These are phyloP conservation scores for Achatina immaculata DNA, from an alignment of 1,140 invertebrate species.

Conservation along the genomic window DNA sequence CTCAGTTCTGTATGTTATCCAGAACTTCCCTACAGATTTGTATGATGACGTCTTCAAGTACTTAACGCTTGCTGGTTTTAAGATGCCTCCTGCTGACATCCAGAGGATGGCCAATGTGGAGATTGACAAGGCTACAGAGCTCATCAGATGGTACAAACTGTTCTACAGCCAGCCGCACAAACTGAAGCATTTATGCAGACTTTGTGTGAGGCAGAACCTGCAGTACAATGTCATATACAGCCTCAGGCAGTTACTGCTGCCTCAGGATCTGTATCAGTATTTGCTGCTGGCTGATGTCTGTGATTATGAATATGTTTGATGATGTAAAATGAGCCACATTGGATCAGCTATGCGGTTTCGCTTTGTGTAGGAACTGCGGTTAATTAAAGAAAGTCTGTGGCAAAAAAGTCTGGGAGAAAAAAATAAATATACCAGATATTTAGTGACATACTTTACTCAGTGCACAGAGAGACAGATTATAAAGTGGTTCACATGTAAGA, in stretches of 20 bases:
- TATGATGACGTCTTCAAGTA: slow-evolving; percentile 38
- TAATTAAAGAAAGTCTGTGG: no score
- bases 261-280: slow-evolving; percentile 30
- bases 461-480: no score
- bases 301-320: slow-evolving; percentile 9
- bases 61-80: slow-evolving; percentile 32
- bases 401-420: no score
- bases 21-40: slow-evolving; percentile 37
- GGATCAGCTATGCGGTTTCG: no score
- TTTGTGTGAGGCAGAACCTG: slow-evolving; percentile 29
- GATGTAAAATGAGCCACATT: no score
- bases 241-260: slow-evolving; percentile 28
- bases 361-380: no score
- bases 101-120: slow-evolving; percentile 38
- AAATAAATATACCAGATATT: no score
- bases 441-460: no score
- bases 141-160: slow-evolving; percentile 35
- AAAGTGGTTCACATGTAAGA: no score
- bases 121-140: slow-evolving; percentile 35
- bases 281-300: slow-evolving; percentile 20
- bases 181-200: slow-evolving; percentile 32
- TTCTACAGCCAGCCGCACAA: slow-evolving; percentile 35
- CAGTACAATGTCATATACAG: slow-evolving; percentile 27
- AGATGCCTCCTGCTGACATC: slow-evolving; percentile 24
- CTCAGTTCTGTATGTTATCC: slow-evolving; percentile 34